These are phyloP conservation scores for Myocastor coypus DNA, from an alignment of 2,113 vertebrate species.

Conservation along the genomic window DNA sequence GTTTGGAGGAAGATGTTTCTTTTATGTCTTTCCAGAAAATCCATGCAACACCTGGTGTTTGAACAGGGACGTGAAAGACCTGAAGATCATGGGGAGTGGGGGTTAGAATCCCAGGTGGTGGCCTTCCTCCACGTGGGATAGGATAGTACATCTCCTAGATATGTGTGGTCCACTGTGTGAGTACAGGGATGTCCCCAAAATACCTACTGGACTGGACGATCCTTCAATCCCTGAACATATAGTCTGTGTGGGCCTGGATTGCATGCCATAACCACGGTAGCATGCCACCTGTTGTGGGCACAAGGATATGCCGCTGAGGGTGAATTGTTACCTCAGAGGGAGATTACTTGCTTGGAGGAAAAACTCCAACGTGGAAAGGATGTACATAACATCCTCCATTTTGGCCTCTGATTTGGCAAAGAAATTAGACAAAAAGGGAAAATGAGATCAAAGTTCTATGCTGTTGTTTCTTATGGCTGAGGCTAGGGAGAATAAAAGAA, in stretches of 20 bases:
- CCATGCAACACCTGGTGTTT: background rate
- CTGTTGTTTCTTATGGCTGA: background rate
- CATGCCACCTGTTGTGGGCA: background rate
- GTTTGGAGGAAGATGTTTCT: background rate
- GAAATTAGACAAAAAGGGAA: background rate
- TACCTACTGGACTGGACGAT: background rate
- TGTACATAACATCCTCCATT: background rate
- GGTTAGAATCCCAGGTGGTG: background rate
- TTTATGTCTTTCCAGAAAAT: background rate
- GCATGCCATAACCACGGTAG: background rate
- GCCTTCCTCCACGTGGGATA: background rate
- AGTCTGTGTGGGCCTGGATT: background rate
- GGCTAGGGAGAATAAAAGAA: background rate
- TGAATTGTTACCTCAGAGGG: background rate
- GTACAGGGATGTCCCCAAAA: background rate
- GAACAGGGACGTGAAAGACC: background rate
- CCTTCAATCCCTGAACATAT: background rate
- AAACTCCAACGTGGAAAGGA: background rate
- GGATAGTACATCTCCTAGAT: background rate
- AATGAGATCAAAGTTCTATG: background rate
- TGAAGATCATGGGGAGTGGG: background rate
- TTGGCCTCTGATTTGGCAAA: background rate
- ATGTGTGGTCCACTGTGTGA: background rate
- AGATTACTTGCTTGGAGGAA: background rate
- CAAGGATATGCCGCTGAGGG: background rate